Evolutionary conservation across 2,797 vertebrate genomes (phyloP).

Genomic region (Cygnus olor): DNA sequence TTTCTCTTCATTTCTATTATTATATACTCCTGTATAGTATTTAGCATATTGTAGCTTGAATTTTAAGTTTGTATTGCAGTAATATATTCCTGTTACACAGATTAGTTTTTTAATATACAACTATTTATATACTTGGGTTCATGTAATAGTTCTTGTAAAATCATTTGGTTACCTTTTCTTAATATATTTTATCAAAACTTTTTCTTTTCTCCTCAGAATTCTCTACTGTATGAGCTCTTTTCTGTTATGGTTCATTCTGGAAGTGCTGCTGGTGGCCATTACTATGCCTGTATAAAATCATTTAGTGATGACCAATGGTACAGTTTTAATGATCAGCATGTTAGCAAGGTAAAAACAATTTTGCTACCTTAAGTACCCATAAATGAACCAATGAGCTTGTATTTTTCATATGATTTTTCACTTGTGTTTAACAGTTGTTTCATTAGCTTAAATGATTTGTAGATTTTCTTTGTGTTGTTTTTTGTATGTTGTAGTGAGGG

Average conservation of each 20-base stretch:
- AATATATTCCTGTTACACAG: neutral
- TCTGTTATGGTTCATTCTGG: constrained; percentile 99
- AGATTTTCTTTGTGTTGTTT: neutral
- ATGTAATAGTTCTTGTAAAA: neutral
- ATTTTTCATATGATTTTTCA: neutral
- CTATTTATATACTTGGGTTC: neutral
- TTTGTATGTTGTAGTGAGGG: neutral
- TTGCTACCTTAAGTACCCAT: neutral
- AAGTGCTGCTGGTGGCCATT: constrained; percentile 97
- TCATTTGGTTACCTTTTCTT: neutral
- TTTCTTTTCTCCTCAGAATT: constrained; percentile 82
- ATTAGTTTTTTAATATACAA: neutral
- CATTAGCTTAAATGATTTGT: neutral
- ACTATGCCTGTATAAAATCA: constrained; percentile 99
- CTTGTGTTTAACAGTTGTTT: neutral
- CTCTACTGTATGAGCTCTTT: constrained; percentile 94
- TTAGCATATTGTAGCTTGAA: neutral
- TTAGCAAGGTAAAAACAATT: constrained; percentile 91
- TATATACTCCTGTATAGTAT: neutral
- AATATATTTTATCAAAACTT: neutral
- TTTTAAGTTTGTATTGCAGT: neutral
- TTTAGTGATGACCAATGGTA: constrained; percentile 98
- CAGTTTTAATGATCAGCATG: constrained; percentile 99
- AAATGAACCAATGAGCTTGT: neutral
- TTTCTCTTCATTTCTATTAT: neutral